Conservation (phyloP, 2,113 vertebrate genomes). For the Paramormyrops kingsleyae region DNA sequence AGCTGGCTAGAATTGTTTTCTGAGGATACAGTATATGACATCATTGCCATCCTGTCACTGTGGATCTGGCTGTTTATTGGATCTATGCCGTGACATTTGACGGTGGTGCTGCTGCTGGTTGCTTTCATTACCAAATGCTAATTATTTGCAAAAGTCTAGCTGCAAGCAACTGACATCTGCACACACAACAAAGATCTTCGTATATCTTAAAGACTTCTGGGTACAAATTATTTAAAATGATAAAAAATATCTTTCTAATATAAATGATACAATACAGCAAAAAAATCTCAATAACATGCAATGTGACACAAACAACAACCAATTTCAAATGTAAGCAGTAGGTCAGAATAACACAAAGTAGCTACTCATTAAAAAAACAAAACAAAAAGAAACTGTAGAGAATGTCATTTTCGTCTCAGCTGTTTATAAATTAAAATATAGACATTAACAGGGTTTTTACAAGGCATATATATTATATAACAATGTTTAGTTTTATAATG, state of each 20-base stretch:
- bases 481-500: not conserved
- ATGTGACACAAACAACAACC: not conserved
- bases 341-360: not conserved
- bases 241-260: not conserved
- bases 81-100: constrained; percentile 22
- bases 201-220: not conserved
- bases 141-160: constrained; percentile 2
- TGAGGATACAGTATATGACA: constrained; percentile 35
- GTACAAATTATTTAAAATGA: not conserved
- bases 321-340: not conserved
- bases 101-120: not conserved
- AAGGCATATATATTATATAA: not conserved
- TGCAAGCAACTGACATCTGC: not conserved
- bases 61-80: constrained; percentile 36
- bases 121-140: not conserved
- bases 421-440: not conserved
- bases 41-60: constrained; percentile 28
- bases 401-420: not conserved
- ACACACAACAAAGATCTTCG: not conserved
- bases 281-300: not conserved
- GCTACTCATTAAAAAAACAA: not conserved
- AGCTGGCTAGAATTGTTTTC: constrained; percentile 44
- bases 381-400: not conserved
- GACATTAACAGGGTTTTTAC: not conserved
- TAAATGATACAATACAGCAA: not conserved